Conservation (phyloP, 2,888 invertebrate species). For the Piscicola geometra region DNA sequence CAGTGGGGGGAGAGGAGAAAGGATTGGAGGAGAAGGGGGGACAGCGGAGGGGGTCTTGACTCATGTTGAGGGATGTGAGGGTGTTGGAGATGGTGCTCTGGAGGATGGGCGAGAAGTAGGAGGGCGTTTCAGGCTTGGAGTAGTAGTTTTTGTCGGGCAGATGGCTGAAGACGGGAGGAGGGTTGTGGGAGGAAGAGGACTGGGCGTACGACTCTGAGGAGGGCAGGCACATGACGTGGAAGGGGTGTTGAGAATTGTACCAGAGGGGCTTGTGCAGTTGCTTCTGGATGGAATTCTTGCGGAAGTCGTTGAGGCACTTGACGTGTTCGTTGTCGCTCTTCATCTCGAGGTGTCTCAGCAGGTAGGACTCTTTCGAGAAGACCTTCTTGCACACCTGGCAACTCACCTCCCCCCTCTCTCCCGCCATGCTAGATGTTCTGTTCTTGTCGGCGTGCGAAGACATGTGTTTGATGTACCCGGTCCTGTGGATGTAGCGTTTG, state of each 20-base stretch:
- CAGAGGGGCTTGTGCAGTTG: conserved; percentile 2
- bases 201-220: not conserved
- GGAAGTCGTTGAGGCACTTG: conserved; percentile 30
- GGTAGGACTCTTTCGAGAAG: conserved; percentile 42
- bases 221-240: conserved; percentile 11
- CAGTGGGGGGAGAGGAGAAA: not conserved
- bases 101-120: not conserved
- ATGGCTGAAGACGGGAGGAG: not conserved
- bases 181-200: not conserved
- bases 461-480: conserved; percentile 43
- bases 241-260: conserved; percentile 3
- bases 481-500: conserved; percentile 42
- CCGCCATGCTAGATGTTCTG: not conserved
- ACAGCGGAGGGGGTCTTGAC: not conserved
- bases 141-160: not conserved
- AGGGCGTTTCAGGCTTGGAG: not conserved
- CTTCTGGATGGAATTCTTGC: not conserved
- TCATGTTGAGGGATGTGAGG: not conserved
- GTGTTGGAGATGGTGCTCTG: conserved; percentile 5
- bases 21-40: not conserved
- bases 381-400: conserved; percentile 42
- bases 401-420: conserved; percentile 20
- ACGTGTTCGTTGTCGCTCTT: conserved; percentile 40
- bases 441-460: conserved; percentile 40
- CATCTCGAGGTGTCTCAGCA: conserved; percentile 42